Evolutionary conservation across 2,888 invertebrate genomes (phyloP).

Genomic region (Globia sparganii): DNA sequence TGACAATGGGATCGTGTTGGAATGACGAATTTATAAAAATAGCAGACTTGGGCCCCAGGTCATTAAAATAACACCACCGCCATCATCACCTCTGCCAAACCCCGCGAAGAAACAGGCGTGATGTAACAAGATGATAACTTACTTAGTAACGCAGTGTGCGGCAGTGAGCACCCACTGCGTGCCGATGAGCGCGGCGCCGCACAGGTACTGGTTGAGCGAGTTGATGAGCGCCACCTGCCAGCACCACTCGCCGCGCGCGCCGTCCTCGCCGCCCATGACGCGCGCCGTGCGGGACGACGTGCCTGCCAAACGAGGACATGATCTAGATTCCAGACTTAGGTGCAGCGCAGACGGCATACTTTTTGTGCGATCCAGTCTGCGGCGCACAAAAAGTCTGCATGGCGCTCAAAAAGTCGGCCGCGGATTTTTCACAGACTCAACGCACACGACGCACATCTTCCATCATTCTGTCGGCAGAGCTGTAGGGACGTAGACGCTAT

Average conservation of each 20-base stretch:
- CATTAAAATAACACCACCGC: no score
- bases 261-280: constrained; percentile 97
- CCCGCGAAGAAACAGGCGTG: neutral
- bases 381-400: no score
- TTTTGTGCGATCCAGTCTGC: no score
- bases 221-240: constrained; percentile 98
- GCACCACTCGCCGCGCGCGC: constrained; percentile 98
- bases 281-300: constrained; percentile 78
- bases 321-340: neutral
- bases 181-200: constrained; percentile 97
- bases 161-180: constrained; percentile 98
- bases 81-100: neutral
- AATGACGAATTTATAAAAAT: no score
- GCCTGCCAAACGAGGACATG: constrained; percentile 64
- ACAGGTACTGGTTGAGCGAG: constrained; percentile 97
- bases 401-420: no score
- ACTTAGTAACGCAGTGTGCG: constrained; percentile 98
- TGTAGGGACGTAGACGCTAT: no score
- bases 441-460: no score
- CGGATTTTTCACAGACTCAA: no score
- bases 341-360: no score
- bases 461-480: no score
- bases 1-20: no score
- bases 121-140: constrained; percentile 74
- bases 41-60: no score